Conservation (phyloP, 1,140 invertebrate genomes). For the Papilio aristodemus region DNA sequence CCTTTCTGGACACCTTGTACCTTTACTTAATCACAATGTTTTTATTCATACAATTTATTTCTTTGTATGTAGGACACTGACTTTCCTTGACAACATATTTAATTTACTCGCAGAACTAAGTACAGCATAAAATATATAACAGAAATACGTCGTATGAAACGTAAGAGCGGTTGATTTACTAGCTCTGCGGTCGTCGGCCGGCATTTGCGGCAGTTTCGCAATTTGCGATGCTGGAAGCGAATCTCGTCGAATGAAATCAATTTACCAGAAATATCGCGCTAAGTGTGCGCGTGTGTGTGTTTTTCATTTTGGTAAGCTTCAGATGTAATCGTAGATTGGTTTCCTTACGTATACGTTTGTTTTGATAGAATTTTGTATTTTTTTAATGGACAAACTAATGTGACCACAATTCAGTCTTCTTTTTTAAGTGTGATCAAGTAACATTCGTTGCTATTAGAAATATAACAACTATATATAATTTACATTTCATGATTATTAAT, state of each 20-base stretch:
- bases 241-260: slow-evolving; percentile 21
- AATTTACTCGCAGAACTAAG: not conserved
- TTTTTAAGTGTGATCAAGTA: too few species aligned
- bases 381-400: too few species aligned
- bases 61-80: not conserved
- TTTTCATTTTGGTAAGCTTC: slow-evolving; percentile 10
- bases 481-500: too few species aligned
- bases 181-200: slow-evolving; percentile 9
- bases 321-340: not conserved
- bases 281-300: not conserved
- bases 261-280: slow-evolving; percentile 15
- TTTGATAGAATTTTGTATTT: not conserved
- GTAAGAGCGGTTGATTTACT: slow-evolving; percentile 20
- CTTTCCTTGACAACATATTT: not conserved
- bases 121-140: not conserved
- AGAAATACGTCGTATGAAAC: slow-evolving; percentile 15
- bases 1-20: too few species aligned
- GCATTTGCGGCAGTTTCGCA: slow-evolving; percentile 19
- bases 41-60: too few species aligned
- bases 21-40: too few species aligned
- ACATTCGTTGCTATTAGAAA: too few species aligned
- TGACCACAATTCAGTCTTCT: too few species aligned
- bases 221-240: slow-evolving; percentile 19
- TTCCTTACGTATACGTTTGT: not conserved
- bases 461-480: too few species aligned